phyloP scores from a whole-genome alignment of 2,797 vertebrate species.

The Sebastes cheni region DNA sequence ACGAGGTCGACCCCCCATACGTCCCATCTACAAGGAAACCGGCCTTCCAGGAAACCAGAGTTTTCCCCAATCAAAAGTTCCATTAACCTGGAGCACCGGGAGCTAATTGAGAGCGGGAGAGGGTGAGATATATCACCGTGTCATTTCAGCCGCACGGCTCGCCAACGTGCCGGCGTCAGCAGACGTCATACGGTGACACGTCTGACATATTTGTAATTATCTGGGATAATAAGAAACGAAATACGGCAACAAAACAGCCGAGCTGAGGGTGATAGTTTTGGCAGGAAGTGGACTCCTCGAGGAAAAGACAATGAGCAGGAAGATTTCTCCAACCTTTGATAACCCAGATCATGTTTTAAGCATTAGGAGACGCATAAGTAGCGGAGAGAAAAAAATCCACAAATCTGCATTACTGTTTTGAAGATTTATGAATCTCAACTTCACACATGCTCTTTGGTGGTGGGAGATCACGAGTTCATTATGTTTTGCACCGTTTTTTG shows the following conservation, averaged over 20 bases:
- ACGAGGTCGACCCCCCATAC: constrained; percentile 46
- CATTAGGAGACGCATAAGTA: constrained; percentile 32
- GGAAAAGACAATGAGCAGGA: constrained; percentile 87
- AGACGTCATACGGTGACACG: constrained; percentile 37
- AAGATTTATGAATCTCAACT: constrained; percentile 66
- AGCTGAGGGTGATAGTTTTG: background rate
- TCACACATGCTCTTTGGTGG: constrained; percentile 49
- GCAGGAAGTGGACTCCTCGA: background rate
- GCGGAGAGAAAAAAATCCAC: constrained; percentile 12
- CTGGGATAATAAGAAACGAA: constrained; percentile 49
- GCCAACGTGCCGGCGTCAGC: constrained; percentile 29
- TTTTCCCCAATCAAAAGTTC: constrained; percentile 78
- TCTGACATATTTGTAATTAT: constrained; percentile 75
- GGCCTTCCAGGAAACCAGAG: constrained; percentile 47
- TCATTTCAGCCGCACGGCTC: constrained; percentile 34
- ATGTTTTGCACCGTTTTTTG: constrained; percentile 57
- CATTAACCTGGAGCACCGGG: constrained; percentile 78
- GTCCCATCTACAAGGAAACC: constrained; percentile 35
- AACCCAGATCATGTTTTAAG: constrained; percentile 51
- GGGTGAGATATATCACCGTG: constrained; percentile 63
- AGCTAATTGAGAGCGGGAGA: constrained; percentile 77
- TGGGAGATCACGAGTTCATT: constrained; percentile 72
- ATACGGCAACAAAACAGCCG: constrained; percentile 33
- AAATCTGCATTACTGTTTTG: constrained; percentile 63
- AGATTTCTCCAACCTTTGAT: constrained; percentile 81